These are phyloP conservation scores for Amphipyra tragopoginis DNA, from an alignment of 2,888 invertebrate species.

Conservation along the genomic window DNA sequence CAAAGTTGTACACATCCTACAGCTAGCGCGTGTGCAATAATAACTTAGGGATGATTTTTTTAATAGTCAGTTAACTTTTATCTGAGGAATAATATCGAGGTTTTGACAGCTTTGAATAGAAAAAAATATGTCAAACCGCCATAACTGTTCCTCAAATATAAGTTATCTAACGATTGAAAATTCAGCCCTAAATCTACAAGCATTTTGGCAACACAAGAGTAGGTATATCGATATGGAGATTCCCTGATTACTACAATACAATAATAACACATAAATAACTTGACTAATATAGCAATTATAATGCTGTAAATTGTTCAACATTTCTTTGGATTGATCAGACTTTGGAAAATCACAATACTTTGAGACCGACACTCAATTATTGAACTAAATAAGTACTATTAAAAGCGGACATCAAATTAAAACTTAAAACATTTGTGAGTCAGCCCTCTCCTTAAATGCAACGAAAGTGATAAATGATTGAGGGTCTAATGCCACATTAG, in stretches of 20 bases:
- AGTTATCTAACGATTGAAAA: too few species aligned
- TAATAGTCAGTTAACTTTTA: too few species aligned
- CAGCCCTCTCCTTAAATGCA: constrained; percentile 1
- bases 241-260: constrained; percentile 34
- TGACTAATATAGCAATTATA: constrained; percentile 53
- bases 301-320: constrained; percentile 43
- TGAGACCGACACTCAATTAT: constrained; percentile 29
- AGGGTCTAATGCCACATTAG: neutral
- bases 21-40: constrained; percentile 68
- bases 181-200: too few species aligned
- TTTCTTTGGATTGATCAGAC: constrained; percentile 78
- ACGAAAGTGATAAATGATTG: neutral
- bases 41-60: too few species aligned
- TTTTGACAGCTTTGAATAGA: too few species aligned
- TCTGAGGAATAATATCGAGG: too few species aligned
- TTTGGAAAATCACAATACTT: constrained; percentile 68
- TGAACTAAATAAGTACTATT: neutral
- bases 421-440: neutral
- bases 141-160: too few species aligned
- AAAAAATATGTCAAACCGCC: too few species aligned
- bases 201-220: constrained; percentile 71
- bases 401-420: neutral
- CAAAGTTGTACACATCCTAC: constrained; percentile 64
- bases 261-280: constrained; percentile 61
- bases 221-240: constrained; percentile 46